Conservation (phyloP, 2,113 vertebrate genomes). For the Tricholaema leucomelas region DNA sequence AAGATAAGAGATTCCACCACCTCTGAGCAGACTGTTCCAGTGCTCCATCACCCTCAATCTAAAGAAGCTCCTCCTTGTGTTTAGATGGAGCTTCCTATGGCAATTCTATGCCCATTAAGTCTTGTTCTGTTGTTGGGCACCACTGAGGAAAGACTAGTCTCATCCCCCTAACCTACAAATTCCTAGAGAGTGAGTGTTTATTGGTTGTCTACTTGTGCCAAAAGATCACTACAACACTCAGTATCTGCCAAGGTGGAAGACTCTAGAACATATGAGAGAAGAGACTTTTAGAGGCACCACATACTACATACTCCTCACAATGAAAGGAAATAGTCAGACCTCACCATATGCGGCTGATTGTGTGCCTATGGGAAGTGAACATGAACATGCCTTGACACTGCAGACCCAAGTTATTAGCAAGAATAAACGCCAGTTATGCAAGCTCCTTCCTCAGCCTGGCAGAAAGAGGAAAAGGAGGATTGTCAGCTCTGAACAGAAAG, state of each 20-base stretch:
- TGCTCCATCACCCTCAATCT: no score
- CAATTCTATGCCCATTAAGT: no score
- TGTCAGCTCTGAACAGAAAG: not conserved
- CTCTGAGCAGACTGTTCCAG: no score
- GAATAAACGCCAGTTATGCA: not conserved
- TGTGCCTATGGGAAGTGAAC: not conserved
- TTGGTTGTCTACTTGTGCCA: not conserved
- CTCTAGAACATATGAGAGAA: not conserved
- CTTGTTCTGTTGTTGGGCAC: no score
- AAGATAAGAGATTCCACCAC: no score
- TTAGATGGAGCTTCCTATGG: no score
- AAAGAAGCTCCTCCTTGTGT: no score
- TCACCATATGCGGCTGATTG: not conserved
- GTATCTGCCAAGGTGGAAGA: not conserved
- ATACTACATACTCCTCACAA: not conserved
- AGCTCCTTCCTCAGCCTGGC: not conserved
- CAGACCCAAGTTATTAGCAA: not conserved
- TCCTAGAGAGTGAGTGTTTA: no score
- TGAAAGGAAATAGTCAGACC: not conserved
- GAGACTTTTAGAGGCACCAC: not conserved
- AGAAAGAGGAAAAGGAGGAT: not conserved
- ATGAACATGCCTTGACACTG: not conserved
- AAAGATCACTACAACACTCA: not conserved
- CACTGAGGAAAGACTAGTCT: no score
- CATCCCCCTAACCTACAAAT: no score